Conservation (phyloP, 2,113 vertebrate genomes). For the Clinocottus analis region DNA sequence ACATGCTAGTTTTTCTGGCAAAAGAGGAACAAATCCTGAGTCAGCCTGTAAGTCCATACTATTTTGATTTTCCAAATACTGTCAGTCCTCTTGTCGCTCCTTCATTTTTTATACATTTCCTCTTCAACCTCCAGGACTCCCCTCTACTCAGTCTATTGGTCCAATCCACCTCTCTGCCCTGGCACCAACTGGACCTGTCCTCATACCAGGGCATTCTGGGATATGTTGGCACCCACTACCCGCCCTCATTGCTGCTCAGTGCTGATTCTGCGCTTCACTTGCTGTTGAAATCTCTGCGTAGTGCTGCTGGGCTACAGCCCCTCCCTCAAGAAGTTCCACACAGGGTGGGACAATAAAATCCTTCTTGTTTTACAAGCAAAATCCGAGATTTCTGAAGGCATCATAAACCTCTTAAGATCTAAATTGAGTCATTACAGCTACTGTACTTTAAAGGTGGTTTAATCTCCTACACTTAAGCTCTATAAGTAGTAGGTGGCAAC, state of each 20-base stretch:
- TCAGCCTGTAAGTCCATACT: slow-evolving; percentile 82
- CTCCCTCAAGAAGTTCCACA: slow-evolving; percentile 82
- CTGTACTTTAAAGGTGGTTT: neutral
- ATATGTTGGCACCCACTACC: slow-evolving; percentile 94
- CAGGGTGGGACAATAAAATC: slow-evolving; percentile 80
- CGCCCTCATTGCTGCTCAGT: slow-evolving; percentile 88
- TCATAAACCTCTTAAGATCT: neutral
- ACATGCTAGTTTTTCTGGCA: slow-evolving; percentile 93
- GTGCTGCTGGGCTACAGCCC: slow-evolving; percentile 89
- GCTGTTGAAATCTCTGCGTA: slow-evolving; percentile 89
- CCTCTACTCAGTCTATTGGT: slow-evolving; percentile 91
- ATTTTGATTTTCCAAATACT: neutral
- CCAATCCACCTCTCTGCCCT: slow-evolving; percentile 91
- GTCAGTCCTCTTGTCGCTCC: neutral
- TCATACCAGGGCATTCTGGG: slow-evolving; percentile 90
- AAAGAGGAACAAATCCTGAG: slow-evolving; percentile 91
- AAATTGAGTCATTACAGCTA: neutral
- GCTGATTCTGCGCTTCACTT: slow-evolving; percentile 86
- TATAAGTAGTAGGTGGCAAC: neutral
- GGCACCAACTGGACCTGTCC: slow-evolving; percentile 90
- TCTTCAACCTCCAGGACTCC: slow-evolving; percentile 85
- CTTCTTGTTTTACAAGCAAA: slow-evolving; percentile 17
- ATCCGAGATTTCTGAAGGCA: neutral
- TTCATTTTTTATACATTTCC: slow-evolving; percentile 4
- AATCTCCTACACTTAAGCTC: neutral